Evolutionary conservation across 2,113 vertebrate species (phyloP).

Genomic region (Albula glossodonta): DNA sequence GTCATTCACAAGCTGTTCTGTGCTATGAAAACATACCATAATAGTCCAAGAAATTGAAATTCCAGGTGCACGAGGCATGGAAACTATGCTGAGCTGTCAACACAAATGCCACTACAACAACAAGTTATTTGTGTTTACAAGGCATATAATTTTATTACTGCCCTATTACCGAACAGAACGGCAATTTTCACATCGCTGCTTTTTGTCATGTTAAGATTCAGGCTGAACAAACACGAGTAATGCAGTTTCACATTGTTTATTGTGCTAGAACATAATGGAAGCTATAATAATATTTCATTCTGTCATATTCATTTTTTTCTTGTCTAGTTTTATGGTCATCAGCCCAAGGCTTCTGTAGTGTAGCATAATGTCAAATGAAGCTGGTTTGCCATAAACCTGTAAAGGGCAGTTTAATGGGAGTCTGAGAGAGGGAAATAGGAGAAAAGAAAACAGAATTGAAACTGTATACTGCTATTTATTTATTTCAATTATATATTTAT

Average conservation of each 20-base stretch:
- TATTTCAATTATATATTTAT: not conserved
- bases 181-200: not conserved
- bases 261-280: no score
- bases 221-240: not conserved
- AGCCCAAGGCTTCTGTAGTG: not conserved
- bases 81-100: not conserved
- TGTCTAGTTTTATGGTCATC: not conserved
- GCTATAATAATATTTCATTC: not conserved
- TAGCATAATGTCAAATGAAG: slow-evolving; percentile 17
- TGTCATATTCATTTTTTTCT: not conserved
- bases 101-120: not conserved
- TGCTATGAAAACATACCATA: not conserved
- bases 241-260: not conserved
- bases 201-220: not conserved
- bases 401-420: slow-evolving; percentile 12
- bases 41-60: not conserved
- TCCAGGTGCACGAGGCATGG: not conserved
- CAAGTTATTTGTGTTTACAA: not conserved
- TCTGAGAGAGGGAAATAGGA: not conserved
- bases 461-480: not conserved
- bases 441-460: not conserved
- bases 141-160: not conserved
- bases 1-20: not conserved
- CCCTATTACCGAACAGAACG: not conserved
- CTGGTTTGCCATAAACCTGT: slow-evolving; percentile 13